Conservation (phyloP, 2,797 vertebrate species). For the Alca torda region DNA sequence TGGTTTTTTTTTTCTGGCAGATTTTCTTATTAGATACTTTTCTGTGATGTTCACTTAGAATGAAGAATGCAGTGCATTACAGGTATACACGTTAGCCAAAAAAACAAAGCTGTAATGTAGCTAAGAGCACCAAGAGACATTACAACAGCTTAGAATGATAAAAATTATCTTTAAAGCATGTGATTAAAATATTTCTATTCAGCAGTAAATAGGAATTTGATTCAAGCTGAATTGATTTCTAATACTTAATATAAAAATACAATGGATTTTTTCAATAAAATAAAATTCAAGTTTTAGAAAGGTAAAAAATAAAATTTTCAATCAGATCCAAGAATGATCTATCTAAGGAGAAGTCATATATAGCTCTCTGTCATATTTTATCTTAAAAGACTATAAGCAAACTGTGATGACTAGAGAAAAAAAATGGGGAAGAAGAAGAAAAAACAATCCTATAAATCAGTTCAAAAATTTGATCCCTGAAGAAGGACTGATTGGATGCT, state of each 20-base stretch:
- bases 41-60: neutral
- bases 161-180: neutral
- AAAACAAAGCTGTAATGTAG: neutral
- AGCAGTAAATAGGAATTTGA: neutral
- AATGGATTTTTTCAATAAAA: neutral
- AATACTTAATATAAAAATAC: neutral
- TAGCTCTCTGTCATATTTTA: neutral
- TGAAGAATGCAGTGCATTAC: neutral
- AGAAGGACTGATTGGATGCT: neutral
- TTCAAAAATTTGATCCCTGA: neutral
- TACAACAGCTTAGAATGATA: neutral
- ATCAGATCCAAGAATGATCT: neutral
- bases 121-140: neutral
- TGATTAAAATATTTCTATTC: neutral
- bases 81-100: neutral
- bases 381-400: neutral
- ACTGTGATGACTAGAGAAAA: neutral
- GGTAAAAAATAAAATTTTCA: neutral
- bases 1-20: neutral
- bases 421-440: neutral
- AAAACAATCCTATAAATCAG: neutral
- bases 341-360: neutral
- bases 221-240: neutral
- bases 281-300: neutral
- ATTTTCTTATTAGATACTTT: neutral